Percentiles rank a stretch among this genome's conserved stretches.
Conservation (phyloP, 2,797 vertebrate genomes). For the Gadopsis marmoratus region DNA sequence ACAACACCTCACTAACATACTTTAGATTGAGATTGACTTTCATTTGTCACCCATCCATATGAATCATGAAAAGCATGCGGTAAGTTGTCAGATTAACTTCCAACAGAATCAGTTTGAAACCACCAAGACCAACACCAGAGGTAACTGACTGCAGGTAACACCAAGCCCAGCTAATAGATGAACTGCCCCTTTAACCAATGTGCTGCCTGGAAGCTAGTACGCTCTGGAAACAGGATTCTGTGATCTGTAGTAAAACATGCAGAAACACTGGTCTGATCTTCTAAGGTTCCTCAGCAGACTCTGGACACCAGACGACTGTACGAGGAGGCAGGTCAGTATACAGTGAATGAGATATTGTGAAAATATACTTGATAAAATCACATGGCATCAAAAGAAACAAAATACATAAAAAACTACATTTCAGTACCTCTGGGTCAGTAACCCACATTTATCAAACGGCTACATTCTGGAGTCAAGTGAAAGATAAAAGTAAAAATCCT, state of each 20-base stretch:
- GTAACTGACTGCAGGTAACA: too few relatives aligned
- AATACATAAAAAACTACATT: conserved; percentile 9
- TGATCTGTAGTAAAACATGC: background rate
- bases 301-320: background rate
- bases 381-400: background rate
- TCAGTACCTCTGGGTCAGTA: background rate
- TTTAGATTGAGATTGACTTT: background rate
- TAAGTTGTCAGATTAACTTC: background rate
- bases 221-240: background rate
- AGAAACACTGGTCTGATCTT: background rate
- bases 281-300: background rate
- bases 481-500: background rate
- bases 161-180: background rate
- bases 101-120: background rate
- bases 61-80: background rate
- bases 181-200: background rate
- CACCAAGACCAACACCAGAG: too few relatives aligned
- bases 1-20: background rate
- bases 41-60: background rate
- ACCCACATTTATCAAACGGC: background rate
- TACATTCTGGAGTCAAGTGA: background rate
- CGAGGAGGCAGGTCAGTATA: background rate
- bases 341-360: background rate
- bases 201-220: background rate
- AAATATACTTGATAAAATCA: background rate